Evolutionary conservation across 2,888 invertebrate genomes (phyloP).

Genomic region (Pyrochroa serraticornis): DNA sequence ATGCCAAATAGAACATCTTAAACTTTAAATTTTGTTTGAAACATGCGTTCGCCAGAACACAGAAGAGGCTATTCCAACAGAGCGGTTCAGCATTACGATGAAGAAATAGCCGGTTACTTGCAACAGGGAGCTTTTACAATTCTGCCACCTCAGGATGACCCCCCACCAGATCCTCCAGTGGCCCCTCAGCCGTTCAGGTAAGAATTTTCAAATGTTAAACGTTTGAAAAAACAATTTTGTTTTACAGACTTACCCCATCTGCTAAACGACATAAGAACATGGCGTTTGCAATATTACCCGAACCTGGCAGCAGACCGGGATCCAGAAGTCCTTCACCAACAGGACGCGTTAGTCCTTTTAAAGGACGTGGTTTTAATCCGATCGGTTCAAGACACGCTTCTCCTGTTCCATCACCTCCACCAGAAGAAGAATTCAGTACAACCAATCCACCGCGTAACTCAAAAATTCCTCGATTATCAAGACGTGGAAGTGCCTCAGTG

Average conservation of each 20-base stretch:
- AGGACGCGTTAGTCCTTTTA: slow-evolving; percentile 56
- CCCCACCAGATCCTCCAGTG: slow-evolving; percentile 49
- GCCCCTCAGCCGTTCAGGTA: slow-evolving; percentile 55
- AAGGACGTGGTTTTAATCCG: slow-evolving; percentile 57
- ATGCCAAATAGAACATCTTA: too few species aligned
- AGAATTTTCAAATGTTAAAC: slow-evolving; percentile 2
- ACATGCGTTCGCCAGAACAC: slow-evolving; percentile 52
- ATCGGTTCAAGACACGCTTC: slow-evolving; percentile 54
- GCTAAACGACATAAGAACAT: slow-evolving; percentile 50
- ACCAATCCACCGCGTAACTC: slow-evolving; percentile 35
- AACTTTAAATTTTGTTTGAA: slow-evolving; percentile 27
- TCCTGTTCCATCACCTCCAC: slow-evolving; percentile 52
- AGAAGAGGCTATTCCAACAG: slow-evolving; percentile 33
- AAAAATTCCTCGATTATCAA: slow-evolving; percentile 46
- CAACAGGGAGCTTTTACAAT: slow-evolving; percentile 57
- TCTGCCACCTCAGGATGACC: slow-evolving; percentile 50
- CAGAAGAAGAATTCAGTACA: slow-evolving; percentile 37
- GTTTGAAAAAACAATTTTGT: neutral
- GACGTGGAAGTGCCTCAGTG: slow-evolving; percentile 41
- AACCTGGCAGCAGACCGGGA: slow-evolving; percentile 47
- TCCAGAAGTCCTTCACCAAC: slow-evolving; percentile 52
- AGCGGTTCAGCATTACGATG: slow-evolving; percentile 49
- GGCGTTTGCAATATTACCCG: slow-evolving; percentile 57
- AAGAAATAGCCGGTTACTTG: slow-evolving; percentile 51
- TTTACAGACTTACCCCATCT: slow-evolving; percentile 44